These are phyloP conservation scores for Drosophila monieri DNA, from an alignment of 2,888 invertebrate species.

Conservation along the genomic window DNA sequence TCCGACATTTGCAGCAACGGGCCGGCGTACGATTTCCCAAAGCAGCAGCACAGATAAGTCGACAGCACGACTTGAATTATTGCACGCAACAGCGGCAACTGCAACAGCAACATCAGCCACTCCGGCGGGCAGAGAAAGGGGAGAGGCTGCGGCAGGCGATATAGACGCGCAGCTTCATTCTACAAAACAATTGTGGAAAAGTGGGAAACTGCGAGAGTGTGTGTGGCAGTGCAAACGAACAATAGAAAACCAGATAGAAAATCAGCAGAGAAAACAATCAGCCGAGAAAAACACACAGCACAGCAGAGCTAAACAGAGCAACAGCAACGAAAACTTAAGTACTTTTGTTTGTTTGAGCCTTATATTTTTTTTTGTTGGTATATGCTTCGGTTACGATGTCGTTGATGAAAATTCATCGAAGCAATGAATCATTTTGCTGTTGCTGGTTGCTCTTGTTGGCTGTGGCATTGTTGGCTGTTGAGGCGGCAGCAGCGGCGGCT, in stretches of 20 bases:
- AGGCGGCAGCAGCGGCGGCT: slow-evolving; percentile 40
- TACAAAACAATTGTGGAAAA: slow-evolving; percentile 76
- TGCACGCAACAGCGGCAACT: slow-evolving; percentile 67
- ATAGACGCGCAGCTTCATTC: slow-evolving; percentile 47
- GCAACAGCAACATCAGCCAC: slow-evolving; percentile 12
- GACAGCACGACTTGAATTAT: slow-evolving; percentile 82
- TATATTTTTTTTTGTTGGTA: slow-evolving; percentile 44
- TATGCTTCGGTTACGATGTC: slow-evolving; percentile 80
- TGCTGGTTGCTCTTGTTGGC: slow-evolving; percentile 61
- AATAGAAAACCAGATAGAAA: slow-evolving; percentile 70
- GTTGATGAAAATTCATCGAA: slow-evolving; percentile 81
- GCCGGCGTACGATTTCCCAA: slow-evolving; percentile 75
- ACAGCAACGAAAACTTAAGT: slow-evolving; percentile 49
- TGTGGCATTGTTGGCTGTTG: slow-evolving; percentile 59
- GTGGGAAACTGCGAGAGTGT: slow-evolving; percentile 42
- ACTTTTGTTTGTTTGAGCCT: slow-evolving; percentile 29
- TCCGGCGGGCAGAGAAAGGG: slow-evolving; percentile 37
- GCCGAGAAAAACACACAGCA: slow-evolving; percentile 19
- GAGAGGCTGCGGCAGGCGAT: slow-evolving; percentile 21
- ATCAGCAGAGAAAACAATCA: slow-evolving; percentile 50
- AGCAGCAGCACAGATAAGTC: slow-evolving; percentile 79
- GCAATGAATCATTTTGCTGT: slow-evolving; percentile 80
- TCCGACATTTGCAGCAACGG: slow-evolving; percentile 66
- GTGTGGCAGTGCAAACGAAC: slow-evolving; percentile 58
- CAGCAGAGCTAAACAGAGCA: slow-evolving; percentile 48